Base-by-base conservation (phyloP, 2,888 invertebrate species). In the Erannis defoliaria region DNA sequence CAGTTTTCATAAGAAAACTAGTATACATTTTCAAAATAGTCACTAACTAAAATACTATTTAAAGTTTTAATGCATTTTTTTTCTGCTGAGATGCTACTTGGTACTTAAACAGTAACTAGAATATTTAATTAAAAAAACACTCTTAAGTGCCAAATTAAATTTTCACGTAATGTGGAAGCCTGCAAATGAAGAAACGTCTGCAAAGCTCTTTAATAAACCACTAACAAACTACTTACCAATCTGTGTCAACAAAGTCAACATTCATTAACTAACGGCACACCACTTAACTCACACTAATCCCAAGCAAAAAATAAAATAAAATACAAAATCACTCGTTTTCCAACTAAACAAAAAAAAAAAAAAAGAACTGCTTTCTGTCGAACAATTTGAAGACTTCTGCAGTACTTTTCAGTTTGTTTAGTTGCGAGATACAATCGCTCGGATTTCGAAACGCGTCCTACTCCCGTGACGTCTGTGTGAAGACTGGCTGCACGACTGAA, bases 401-500 rank as follows among this genome's bases (percentile, higher is more conserved):
- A n/a, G 14, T 70, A 55, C 51, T 56, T 66, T 64, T 6, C 62
- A 71, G 67, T 69, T 70, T 69, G 66, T 73, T 71, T 72, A 76
- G 77, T 76, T 75, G 67, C 78, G 76, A 76, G 78, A 77, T 76
- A 63, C 57, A 67, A 67, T 71, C 64, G 58, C 61, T 56, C 61
- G 62, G 64, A 55, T 62, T 49, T 42, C 35, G 56, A 68, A 74
- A 62, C 69, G 78, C 88, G 85, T 80, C 84, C 75, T 75, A 58
- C 74, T 72, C 70, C 72, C 64, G 67, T 77, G 73, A 74, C 72
- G 80, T 74, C 81, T 79, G 77, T 71, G 70, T 75, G 72, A 74
- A 79, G 84, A 89, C 90, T 70, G 84, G 88, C 90, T 70, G 66
- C 63, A 70, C 66, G 66, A 69, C 77, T 80, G 79, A 75, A 77